Evolutionary conservation across 2,797 vertebrate species (phyloP).

Genomic region (Enteromius mattozi): DNA sequence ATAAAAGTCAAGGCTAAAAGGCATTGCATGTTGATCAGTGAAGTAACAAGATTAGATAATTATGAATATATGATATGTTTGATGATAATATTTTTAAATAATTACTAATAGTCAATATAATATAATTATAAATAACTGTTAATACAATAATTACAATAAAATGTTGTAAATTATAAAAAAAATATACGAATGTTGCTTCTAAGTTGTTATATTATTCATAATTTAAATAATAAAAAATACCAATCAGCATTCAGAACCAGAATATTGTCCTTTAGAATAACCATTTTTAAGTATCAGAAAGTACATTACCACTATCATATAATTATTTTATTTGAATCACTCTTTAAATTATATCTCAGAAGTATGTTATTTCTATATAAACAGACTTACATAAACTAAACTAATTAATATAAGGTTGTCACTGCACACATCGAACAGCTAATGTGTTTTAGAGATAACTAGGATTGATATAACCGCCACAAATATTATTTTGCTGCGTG

Average conservation of each 20-base stretch:
- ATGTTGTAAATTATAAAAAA: too few species aligned
- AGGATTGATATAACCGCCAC: background rate
- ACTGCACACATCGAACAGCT: background rate
- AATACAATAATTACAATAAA: too few species aligned
- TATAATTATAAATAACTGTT: too few species aligned
- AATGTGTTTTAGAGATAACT: background rate
- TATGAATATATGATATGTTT: background rate
- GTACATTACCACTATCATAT: too few species aligned
- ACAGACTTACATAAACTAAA: background rate
- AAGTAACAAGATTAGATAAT: background rate
- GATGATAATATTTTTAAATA: too few species aligned
- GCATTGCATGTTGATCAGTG: background rate
- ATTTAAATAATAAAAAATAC: too few species aligned
- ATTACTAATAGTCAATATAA: too few species aligned
- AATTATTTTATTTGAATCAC: background rate
- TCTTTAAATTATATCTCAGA: background rate
- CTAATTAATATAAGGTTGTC: background rate
- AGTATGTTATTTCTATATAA: background rate
- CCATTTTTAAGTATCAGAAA: background rate
- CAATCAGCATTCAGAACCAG: background rate
- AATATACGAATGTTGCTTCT: too few species aligned
- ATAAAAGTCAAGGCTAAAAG: background rate
- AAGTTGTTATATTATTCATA: background rate
- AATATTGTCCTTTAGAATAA: background rate
- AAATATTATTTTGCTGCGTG: background rate